phyloP scores from a whole-genome alignment of 1,140 invertebrate species.

The Trichomalopsis sarcophagae region DNA sequence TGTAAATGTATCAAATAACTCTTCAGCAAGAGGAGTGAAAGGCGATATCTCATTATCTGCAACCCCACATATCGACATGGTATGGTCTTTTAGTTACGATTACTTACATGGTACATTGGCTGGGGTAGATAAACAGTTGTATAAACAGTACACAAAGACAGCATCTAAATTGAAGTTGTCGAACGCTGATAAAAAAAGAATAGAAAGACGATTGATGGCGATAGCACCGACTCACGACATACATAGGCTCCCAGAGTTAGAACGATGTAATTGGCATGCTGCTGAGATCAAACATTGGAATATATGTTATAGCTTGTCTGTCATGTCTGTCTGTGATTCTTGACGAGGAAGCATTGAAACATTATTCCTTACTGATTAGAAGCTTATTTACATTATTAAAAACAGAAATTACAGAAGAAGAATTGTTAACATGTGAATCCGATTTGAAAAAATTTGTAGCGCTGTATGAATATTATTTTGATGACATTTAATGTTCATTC shows the following conservation, averaged over 20 bases:
- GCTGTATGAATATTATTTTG: conserved; percentile 2
- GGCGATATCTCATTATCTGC: neutral
- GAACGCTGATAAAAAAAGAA: neutral
- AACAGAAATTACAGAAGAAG: neutral
- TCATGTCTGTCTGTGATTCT: neutral
- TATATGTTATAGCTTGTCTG: conserved; percentile 1
- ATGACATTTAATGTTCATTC: conserved; percentile 15
- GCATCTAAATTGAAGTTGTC: neutral
- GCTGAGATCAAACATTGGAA: neutral
- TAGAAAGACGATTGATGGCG: neutral
- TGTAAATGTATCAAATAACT: neutral
- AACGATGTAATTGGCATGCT: neutral
- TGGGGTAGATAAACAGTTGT: neutral
- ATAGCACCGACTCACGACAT: neutral
- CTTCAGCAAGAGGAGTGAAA: neutral
- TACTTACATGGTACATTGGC: conserved; percentile 7
- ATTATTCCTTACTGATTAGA: neutral
- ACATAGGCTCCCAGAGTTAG: neutral
- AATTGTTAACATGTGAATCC: neutral
- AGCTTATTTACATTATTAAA: no score
- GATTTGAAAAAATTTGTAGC: no score
- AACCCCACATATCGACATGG: neutral
- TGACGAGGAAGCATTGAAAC: neutral
- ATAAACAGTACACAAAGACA: neutral
- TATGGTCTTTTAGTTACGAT: neutral